Evolutionary conservation across 2,113 vertebrate species (phyloP).

Genomic region (Caranx melampygus): DNA sequence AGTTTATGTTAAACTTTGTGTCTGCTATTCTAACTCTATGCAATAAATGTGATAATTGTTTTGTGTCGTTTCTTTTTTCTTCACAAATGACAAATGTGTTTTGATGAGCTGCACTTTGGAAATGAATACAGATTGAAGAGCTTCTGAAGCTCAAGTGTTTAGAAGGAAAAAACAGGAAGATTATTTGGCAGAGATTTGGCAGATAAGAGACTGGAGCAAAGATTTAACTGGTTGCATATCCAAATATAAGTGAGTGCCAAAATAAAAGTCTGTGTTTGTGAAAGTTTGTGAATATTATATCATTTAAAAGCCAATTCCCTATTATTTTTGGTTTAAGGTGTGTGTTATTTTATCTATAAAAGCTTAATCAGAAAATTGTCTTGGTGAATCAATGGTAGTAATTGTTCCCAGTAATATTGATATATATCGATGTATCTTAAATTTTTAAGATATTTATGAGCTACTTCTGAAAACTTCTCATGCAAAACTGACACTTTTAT

Average conservation of each 20-base stretch:
- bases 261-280: background rate
- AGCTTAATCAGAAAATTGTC: background rate
- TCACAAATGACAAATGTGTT: conserved; percentile 24
- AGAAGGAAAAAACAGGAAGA: no score
- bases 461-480: background rate
- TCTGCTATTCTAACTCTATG: conserved; percentile 40
- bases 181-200: background rate
- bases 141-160: background rate
- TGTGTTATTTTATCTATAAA: background rate
- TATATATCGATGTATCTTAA: no score
- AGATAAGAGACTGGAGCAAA: background rate
- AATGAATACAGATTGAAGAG: background rate
- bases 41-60: conserved; percentile 74
- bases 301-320: conserved; percentile 1
- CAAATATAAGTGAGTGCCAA: background rate
- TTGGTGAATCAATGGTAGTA: background rate
- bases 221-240: background rate
- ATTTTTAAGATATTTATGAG: background rate
- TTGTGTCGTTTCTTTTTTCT: conserved; percentile 71
- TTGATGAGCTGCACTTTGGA: background rate
- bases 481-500: background rate
- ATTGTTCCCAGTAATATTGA: no score
- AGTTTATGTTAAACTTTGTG: conserved; percentile 43
- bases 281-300: conserved; percentile 20
- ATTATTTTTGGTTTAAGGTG: conserved; percentile 6